Evolutionary conservation across 2,888 invertebrate genomes (phyloP).

Genomic region (Neria commutata): DNA sequence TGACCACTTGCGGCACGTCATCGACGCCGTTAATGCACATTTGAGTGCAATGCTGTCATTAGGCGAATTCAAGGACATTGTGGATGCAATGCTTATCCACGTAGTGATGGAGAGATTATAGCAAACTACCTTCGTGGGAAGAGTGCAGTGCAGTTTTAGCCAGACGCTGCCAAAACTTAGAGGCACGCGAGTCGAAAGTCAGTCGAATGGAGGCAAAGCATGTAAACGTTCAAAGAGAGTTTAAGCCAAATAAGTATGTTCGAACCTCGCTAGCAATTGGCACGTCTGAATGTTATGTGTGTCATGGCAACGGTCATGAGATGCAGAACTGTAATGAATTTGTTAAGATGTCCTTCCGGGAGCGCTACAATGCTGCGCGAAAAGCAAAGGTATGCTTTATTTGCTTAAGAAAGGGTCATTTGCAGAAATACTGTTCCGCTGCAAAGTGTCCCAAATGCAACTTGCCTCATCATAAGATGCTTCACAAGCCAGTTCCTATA

Average conservation of each 20-base stretch:
- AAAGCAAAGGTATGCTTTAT: too few relatives aligned
- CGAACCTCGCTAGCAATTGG: slow-evolving; percentile 13
- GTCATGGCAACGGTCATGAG: slow-evolving; percentile 8
- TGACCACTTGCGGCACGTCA: slow-evolving; percentile 20
- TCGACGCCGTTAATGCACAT: too few relatives aligned
- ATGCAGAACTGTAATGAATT: slow-evolving; percentile 13
- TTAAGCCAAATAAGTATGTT: slow-evolving; percentile 4
- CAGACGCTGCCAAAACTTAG: slow-evolving; percentile 25
- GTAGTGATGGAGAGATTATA: too few relatives aligned
- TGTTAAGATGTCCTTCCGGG: neutral
- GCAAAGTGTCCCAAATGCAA: slow-evolving; percentile 7
- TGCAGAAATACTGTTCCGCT: neutral
- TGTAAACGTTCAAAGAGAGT: neutral
- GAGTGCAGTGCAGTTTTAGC: slow-evolving; percentile 21
- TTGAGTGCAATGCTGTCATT: too few relatives aligned
- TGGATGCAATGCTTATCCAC: too few relatives aligned
- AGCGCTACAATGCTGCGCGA: slow-evolving; percentile 8
- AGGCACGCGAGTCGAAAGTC: slow-evolving; percentile 23
- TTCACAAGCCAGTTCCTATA: neutral
- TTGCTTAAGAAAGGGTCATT: slow-evolving; percentile 11
- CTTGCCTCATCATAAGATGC: slow-evolving; percentile 4
- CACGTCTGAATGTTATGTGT: slow-evolving; percentile 8
- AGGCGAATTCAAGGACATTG: slow-evolving; percentile 20
- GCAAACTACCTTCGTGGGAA: slow-evolving; percentile 20
- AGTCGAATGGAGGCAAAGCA: neutral